These are phyloP conservation scores for Pelvicachromis taeniatus DNA, from an alignment of 2,113 vertebrate species.

Conservation along the genomic window DNA sequence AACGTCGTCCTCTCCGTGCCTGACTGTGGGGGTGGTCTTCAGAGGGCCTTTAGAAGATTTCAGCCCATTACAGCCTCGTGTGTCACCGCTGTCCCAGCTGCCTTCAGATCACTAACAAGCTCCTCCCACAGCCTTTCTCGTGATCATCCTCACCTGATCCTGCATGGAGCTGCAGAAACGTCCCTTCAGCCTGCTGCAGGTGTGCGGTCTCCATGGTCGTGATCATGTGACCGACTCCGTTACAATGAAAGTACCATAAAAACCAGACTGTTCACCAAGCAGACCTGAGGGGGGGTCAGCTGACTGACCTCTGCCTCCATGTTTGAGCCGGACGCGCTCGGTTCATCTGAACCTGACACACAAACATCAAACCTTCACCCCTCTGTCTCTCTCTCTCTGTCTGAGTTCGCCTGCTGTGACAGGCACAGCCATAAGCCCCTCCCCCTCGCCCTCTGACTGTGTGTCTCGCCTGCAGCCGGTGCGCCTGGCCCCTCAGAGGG, in stretches of 20 bases:
- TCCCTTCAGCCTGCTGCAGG: background rate
- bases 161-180: too few relatives aligned
- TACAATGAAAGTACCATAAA: background rate
- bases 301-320: background rate
- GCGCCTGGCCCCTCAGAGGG: constrained; percentile 87
- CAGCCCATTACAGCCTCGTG: background rate
- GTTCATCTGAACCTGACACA: background rate
- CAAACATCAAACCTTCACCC: background rate
- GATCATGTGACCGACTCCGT: background rate
- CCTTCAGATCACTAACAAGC: background rate
- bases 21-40: background rate
- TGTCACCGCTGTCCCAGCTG: background rate
- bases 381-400: background rate
- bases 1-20: too few relatives aligned
- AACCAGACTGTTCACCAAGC: background rate
- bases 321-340: background rate
- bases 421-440: background rate
- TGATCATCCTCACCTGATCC: too few relatives aligned
- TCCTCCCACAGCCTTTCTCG: too few relatives aligned
- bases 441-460: background rate
- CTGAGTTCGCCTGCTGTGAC: background rate
- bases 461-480: constrained; percentile 71
- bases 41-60: background rate
- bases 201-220: too few relatives aligned
- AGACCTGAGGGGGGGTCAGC: background rate